Conservation (phyloP, 1,140 invertebrate species). For the Potamilus streckersoni region DNA sequence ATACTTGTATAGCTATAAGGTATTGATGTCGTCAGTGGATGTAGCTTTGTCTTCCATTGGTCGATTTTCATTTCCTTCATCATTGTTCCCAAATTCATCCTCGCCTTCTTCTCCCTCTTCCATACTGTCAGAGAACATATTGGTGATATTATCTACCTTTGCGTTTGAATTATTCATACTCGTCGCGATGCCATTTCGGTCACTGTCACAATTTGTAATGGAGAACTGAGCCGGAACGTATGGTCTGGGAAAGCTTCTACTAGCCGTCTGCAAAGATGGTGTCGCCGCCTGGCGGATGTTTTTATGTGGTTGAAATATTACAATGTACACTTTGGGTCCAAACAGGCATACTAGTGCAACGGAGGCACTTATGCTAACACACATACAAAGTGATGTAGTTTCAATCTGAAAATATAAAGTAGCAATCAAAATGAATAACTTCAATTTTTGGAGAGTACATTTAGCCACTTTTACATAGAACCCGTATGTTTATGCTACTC, state of each 20-base stretch:
- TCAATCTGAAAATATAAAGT: slow-evolving; percentile 74
- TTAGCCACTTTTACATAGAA: too few species aligned
- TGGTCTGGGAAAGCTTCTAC: slow-evolving; percentile 25
- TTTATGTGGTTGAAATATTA: slow-evolving; percentile 82
- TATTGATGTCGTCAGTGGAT: slow-evolving; percentile 4
- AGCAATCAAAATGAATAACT: neutral
- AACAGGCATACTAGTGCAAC: slow-evolving; percentile 83
- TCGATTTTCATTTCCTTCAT: slow-evolving; percentile 13
- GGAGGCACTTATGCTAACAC: slow-evolving; percentile 82
- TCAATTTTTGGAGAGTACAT: neutral
- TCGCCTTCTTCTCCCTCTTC: slow-evolving; percentile 29
- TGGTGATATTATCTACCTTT: slow-evolving; percentile 40
- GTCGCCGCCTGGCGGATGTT: slow-evolving; percentile 73
- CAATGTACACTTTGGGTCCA: slow-evolving; percentile 83
- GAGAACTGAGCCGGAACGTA: slow-evolving; percentile 30
- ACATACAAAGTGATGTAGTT: slow-evolving; percentile 83
- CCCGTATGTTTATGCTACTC: too few species aligned
- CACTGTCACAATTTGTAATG: slow-evolving; percentile 18
- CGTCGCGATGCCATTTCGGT: slow-evolving; percentile 23
- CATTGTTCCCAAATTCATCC: slow-evolving; percentile 30
- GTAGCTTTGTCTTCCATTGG: slow-evolving; percentile 32
- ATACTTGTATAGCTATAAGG: too few species aligned
- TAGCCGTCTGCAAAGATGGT: slow-evolving; percentile 34
- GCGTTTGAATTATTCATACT: slow-evolving; percentile 16
- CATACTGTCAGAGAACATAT: slow-evolving; percentile 45